These are phyloP conservation scores for Harpagoxenus sublaevis DNA, from an alignment of 2,888 invertebrate genomes.

Conservation along the genomic window DNA sequence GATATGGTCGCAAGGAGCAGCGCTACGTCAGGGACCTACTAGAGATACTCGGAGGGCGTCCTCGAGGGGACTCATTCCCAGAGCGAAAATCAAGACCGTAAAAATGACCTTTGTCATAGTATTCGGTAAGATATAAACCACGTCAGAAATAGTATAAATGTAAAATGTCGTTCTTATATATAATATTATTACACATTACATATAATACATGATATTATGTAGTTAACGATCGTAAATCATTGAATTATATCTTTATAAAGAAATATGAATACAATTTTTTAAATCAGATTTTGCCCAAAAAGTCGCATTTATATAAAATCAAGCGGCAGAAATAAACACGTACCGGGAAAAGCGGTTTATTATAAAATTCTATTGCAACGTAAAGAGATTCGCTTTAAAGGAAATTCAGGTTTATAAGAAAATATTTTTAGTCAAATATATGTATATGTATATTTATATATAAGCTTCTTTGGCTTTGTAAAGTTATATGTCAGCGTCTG, in stretches of 20 bases:
- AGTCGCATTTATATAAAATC: neutral
- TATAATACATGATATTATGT: neutral
- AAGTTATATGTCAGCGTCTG: neutral
- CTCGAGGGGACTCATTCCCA: conserved; percentile 96
- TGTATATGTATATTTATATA: neutral
- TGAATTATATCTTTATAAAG: neutral
- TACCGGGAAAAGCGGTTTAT: neutral
- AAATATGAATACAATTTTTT: neutral
- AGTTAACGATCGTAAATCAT: neutral
- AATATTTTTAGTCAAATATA: conserved; percentile 10
- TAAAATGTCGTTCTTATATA: neutral
- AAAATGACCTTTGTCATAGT: conserved; percentile 99
- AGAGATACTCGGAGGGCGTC: conserved; percentile 92
- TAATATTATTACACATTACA: neutral
- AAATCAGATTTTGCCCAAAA: neutral
- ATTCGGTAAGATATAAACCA: conserved; percentile 89
- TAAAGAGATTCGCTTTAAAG: neutral
- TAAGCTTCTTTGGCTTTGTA: neutral
- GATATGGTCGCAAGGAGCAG: conserved; percentile 91
- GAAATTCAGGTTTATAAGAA: neutral
- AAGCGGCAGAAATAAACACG: neutral
- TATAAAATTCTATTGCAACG: neutral
- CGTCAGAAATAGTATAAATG: neutral
- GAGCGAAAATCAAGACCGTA: conserved; percentile 98
- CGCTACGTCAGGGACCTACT: conserved; percentile 85